A percentile compares a stretch with the other conserved stretches of the same genome.
These are phyloP conservation scores for Micoletzkya japonica DNA, from an alignment of 2,888 invertebrate species.

Conservation along the genomic window DNA sequence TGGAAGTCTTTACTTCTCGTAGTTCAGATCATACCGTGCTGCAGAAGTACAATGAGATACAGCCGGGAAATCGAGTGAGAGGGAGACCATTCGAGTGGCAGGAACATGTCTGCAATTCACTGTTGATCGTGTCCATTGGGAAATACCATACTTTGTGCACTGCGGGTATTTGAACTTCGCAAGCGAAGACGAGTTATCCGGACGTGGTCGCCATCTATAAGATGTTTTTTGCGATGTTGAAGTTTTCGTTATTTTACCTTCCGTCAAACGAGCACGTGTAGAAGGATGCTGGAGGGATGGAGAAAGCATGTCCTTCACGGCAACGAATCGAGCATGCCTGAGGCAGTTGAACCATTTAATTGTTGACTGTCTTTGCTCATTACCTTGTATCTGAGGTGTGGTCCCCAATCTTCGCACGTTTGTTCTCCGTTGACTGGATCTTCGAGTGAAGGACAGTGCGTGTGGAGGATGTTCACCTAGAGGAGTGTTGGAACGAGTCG, in stretches of 20 bases:
- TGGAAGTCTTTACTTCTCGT: constrained; percentile 44
- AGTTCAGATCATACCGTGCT: constrained; percentile 69
- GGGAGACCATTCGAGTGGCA: constrained; percentile 90
- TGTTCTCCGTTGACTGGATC: constrained; percentile 90
- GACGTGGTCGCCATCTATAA: constrained; percentile 22
- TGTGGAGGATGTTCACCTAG: constrained; percentile 71
- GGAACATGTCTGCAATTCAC: constrained; percentile 76
- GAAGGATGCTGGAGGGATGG: constrained; percentile 89
- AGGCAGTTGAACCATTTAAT: not conserved
- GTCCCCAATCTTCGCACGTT: constrained; percentile 92
- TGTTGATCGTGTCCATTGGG: not conserved
- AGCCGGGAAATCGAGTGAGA: constrained; percentile 90
- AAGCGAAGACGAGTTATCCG: not conserved
- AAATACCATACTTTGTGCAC: constrained; percentile 57
- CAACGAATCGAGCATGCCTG: constrained; percentile 78
- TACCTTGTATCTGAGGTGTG: constrained; percentile 73
- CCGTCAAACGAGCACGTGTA: constrained; percentile 98
- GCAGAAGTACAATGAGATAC: constrained; percentile 94
- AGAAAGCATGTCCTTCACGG: constrained; percentile 71
- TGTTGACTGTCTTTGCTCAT: not conserved
- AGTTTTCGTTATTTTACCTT: constrained; percentile 75
- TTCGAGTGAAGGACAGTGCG: constrained; percentile 84
- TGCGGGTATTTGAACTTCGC: constrained; percentile 60
- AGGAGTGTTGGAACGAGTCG: not conserved
- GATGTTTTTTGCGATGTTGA: not conserved